A percentile compares a stretch with the other conserved stretches of the same genome.
phyloP scores from a whole-genome alignment of 2,113 vertebrate genomes.

The Sakesphorus luctuosus region DNA sequence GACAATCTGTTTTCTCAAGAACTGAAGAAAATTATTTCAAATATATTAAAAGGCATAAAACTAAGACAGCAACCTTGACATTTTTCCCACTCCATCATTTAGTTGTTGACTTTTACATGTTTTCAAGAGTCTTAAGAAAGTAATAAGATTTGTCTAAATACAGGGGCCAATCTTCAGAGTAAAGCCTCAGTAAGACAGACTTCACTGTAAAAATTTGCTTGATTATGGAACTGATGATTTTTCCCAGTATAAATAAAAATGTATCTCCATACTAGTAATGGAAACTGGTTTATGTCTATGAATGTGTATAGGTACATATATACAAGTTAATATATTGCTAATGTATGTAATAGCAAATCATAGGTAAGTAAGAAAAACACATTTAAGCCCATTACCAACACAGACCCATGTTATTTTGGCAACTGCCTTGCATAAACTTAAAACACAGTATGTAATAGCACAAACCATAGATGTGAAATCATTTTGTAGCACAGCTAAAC shows the following conservation, averaged over 20 bases:
- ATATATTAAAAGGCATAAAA: not conserved
- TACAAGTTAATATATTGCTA: not conserved
- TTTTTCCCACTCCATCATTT: not conserved
- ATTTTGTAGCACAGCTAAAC: not conserved
- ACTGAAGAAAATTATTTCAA: not conserved
- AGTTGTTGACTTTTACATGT: not conserved
- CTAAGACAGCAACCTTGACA: not conserved
- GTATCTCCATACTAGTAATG: not conserved
- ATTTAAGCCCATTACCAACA: not conserved
- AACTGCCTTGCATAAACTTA: not conserved
- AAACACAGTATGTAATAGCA: not conserved
- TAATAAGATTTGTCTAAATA: not conserved
- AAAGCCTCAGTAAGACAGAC: not conserved
- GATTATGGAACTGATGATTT: not conserved
- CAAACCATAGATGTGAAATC: not conserved
- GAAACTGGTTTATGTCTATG: not conserved
- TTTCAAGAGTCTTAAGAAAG: not conserved
- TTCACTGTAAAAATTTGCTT: not conserved
- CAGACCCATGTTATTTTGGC: not conserved
- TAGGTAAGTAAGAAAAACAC: not conserved
- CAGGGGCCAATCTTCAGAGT: not conserved
- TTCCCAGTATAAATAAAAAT: not conserved
- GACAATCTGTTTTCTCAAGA: slow-evolving; percentile 1
- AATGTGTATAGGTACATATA: not conserved
- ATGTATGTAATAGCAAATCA: not conserved